These are phyloP conservation scores for Tachypleus tridentatus DNA, from an alignment of 1,140 invertebrate species.

Conservation along the genomic window DNA sequence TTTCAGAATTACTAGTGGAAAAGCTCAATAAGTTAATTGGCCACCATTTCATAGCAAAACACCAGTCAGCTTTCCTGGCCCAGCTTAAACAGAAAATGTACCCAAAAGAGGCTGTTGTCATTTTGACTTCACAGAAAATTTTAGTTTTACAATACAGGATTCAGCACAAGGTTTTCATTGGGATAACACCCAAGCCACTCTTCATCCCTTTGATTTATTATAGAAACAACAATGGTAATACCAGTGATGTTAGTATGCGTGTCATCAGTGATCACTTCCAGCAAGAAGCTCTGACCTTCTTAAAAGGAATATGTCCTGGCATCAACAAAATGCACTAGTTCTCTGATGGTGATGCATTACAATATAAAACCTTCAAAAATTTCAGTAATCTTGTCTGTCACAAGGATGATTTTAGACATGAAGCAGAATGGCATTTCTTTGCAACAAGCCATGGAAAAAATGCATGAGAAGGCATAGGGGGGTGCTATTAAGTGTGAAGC, in stretches of 20 bases:
- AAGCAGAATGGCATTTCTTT: constrained; percentile 29
- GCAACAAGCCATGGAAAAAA: constrained; percentile 31
- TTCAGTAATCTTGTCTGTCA: constrained; percentile 28
- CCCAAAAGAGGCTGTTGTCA: too few species aligned
- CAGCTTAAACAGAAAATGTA: too few species aligned
- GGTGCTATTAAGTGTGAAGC: constrained; percentile 8
- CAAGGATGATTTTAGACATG: constrained; percentile 26
- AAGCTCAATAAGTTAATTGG: too few species aligned
- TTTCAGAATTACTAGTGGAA: too few species aligned
- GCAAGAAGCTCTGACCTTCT: too few species aligned
- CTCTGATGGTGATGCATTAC: constrained; percentile 26
- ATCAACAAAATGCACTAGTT: constrained; percentile 28
- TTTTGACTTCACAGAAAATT: constrained; percentile 25
- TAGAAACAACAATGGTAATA: too few species aligned
- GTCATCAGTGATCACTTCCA: too few species aligned
- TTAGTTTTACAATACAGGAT: constrained; percentile 19
- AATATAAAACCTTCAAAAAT: constrained; percentile 32
- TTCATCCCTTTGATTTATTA: constrained; percentile 21
- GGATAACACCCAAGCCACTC: constrained; percentile 22
- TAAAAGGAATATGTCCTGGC: not conserved
- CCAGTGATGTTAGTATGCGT: too few species aligned
- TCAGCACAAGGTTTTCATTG: constrained; percentile 21
- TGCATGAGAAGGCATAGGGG: constrained; percentile 23
- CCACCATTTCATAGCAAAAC: too few species aligned
- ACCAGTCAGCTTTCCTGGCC: too few species aligned